Conservation (phyloP, 1,140 invertebrate species). For the Lysiphlebus fabarum region DNA sequence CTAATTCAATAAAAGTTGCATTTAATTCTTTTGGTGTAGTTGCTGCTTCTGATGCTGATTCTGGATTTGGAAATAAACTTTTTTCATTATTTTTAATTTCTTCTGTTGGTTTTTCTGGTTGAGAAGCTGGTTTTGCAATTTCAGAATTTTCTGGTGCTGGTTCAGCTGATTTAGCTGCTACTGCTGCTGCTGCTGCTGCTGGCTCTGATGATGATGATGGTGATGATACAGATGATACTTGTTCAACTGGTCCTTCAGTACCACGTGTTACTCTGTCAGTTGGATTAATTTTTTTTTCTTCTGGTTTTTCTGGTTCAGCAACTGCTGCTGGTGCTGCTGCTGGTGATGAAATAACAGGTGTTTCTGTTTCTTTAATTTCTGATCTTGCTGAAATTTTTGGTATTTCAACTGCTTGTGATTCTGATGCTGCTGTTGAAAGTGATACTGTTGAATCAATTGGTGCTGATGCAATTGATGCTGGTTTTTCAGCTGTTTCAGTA, state of each 20-base stretch:
- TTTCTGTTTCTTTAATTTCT: not conserved
- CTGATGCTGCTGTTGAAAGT: not conserved
- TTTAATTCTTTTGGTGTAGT: not conserved
- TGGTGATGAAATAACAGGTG: not conserved
- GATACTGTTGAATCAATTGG: not conserved
- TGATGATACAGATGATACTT: not conserved
- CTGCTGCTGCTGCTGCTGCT: not conserved
- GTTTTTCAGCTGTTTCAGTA: not conserved
- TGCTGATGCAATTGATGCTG: not conserved
- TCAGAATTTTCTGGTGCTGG: too few relatives aligned
- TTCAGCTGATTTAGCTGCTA: not conserved
- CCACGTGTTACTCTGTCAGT: conserved; percentile 3
- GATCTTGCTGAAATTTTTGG: not conserved
- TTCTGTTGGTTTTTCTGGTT: not conserved
- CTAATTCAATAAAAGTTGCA: too few relatives aligned
- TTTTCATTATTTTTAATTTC: not conserved
- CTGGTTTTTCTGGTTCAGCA: conserved; percentile 4
- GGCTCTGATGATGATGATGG: not conserved
- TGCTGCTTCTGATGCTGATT: not conserved
- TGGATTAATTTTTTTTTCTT: not conserved
- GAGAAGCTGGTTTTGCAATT: too few relatives aligned
- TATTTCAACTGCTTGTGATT: not conserved
- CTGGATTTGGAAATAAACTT: not conserved
- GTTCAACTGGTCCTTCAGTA: not conserved
- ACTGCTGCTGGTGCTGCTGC: not conserved